Conservation (phyloP, 2,888 invertebrate species). For the Xylophagus ater region DNA sequence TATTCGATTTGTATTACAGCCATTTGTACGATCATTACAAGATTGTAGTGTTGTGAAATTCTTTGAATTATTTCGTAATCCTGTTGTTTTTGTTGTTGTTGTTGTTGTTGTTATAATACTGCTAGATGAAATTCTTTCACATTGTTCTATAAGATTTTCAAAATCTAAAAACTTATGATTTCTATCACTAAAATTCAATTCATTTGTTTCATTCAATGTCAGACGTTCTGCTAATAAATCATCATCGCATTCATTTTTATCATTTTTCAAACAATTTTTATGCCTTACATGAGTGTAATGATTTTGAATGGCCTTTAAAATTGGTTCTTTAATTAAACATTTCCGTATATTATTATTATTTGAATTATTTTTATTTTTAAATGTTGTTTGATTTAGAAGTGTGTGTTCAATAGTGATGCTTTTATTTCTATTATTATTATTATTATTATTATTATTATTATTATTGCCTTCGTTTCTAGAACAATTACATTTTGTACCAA, state of each 20-base stretch:
- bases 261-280: constrained; percentile 9
- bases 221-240: constrained; percentile 12
- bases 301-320: constrained; percentile 20
- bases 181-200: neutral
- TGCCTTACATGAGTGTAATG: constrained; percentile 19
- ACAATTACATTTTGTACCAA: constrained; percentile 16
- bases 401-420: constrained; percentile 12
- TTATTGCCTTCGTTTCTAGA: constrained; percentile 2
- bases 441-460: neutral
- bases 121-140: constrained; percentile 21
- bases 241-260: neutral
- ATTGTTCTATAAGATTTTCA: constrained; percentile 30
- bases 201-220: constrained; percentile 6
- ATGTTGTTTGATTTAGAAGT: constrained; percentile 17
- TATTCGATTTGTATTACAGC: constrained; percentile 7
- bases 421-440: constrained; percentile 2
- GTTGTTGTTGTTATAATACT: constrained; percentile 22
- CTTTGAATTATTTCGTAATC: constrained; percentile 19
- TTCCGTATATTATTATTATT: constrained; percentile 12
- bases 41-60: constrained; percentile 25
- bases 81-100: too few species aligned
- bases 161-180: constrained; percentile 20
- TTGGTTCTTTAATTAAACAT: constrained; percentile 20
- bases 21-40: constrained; percentile 6
- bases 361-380: constrained; percentile 14